Base-by-base conservation (phyloP, 2,113 vertebrate genomes). In the Mohoua ochrocephala region DNA sequence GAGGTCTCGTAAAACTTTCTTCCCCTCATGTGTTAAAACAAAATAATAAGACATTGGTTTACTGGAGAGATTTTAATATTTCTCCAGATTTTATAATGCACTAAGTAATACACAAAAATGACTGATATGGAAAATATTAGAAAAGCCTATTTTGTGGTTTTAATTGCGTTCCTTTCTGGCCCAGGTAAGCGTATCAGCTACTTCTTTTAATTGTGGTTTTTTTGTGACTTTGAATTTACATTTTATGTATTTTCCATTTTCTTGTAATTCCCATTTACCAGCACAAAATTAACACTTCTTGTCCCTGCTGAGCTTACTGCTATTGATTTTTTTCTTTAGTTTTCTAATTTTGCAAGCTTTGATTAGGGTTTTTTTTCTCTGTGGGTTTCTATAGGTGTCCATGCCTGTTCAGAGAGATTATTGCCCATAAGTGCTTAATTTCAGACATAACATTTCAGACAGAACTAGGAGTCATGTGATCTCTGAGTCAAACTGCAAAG, bases 211-310 rank as follows among this genome's bases (percentile, higher is more conserved):
- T 88, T 95, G 60, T 67, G 24, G 6, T 82, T 94, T 93, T 93
- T 87, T 84, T 81, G 47, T 63, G 30, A 70, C 67, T 91, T 85
- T 26, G 39, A 87, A 80, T 93, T 95, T 94, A 27, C 89, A 68
- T 95, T 87, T 93, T 81, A 93, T 91, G 44, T 86, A 92, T 93
- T 92, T 89, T 93, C 82, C 26, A 68, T 93, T 91, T 95, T 92
- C 64, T 77, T 84, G 50, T 93, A 93, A 91, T 90, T 91, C n/a
- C 21, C 64, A 71, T 75, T 94, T 96, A 81, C 64, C 64, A 93
- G 78, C 64, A 92, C 47, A 78, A 81, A 96, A 93, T 92, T 89
- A 97, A 88, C 31, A 50, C 23, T 78, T 75, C 56, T 84, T 5
- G 1, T 91, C 84, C 89, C 84, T 73, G 80, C 56, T 89, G 93